Percentiles rank a stretch among this genome's conserved stretches.
phyloP scores from a whole-genome alignment of 64 coral and sea anemone genomes.

The Stichodactyla helianthus region DNA sequence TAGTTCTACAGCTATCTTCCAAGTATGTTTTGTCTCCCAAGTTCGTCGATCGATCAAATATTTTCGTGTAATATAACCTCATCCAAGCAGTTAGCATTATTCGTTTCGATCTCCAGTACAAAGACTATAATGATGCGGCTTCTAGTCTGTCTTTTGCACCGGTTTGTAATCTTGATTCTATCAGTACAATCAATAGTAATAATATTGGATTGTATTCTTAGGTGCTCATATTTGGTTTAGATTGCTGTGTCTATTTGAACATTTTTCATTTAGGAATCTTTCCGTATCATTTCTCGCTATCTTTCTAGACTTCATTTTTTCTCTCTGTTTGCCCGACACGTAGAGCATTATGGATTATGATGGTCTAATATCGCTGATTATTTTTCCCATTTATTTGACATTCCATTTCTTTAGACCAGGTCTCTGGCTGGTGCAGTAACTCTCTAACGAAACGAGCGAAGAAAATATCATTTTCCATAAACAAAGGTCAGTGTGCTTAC shows the following conservation, averaged over 20 bases:
- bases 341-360: neutral
- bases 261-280: neutral
- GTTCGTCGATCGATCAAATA: no score
- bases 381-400: neutral
- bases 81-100: no score
- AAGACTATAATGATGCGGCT: no score
- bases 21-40: no score
- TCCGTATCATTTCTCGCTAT: neutral
- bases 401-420: neutral
- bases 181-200: no score
- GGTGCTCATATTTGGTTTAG: neutral
- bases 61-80: no score
- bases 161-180: no score
- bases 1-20: no score
- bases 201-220: neutral
- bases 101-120: no score
- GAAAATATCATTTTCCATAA: neutral
- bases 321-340: neutral
- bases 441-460: neutral
- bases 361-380: neutral
- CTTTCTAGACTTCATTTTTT: neutral
- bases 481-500: neutral
- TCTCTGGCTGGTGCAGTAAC: neutral
- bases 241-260: neutral
- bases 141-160: no score